Percentiles rank a stretch among this genome's conserved stretches.
Evolutionary conservation across 2,888 invertebrate species (phyloP).

Genomic region (Acrocera orbiculus): DNA sequence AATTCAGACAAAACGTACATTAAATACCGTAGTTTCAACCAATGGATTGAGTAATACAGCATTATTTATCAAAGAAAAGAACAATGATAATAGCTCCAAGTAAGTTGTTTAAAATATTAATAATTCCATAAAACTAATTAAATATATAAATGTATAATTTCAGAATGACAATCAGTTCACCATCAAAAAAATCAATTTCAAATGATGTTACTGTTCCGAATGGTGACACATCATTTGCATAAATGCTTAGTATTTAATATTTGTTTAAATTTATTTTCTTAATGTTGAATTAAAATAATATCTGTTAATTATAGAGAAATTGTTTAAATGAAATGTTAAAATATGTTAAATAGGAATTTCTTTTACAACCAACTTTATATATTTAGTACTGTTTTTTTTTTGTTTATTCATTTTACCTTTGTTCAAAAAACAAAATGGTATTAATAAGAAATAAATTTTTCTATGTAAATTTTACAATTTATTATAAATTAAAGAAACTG

Average conservation of each 20-base stretch:
- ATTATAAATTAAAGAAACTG: too few species aligned
- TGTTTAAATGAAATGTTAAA: too few species aligned
- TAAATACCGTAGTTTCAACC: constrained; percentile 13
- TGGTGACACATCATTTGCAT: constrained; percentile 19
- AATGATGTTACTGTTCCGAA: constrained; percentile 18
- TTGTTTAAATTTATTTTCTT: background rate
- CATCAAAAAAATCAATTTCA: constrained; percentile 26
- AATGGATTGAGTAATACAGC: constrained; percentile 20
- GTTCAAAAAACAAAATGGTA: too few species aligned
- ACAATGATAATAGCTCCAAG: constrained; percentile 30
- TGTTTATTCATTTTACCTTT: too few species aligned
- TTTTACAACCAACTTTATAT: too few species aligned
- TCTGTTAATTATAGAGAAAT: too few species aligned
- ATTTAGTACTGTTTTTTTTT: too few species aligned
- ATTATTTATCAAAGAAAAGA: constrained; percentile 24
- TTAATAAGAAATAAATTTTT: too few species aligned
- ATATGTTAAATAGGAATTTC: too few species aligned
- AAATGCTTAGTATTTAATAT: constrained; percentile 6
- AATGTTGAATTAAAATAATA: too few species aligned
- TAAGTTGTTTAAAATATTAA: constrained; percentile 14
- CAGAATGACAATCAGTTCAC: constrained; percentile 31
- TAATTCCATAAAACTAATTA: background rate
- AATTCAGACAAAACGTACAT: constrained; percentile 22
- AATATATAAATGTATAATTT: constrained; percentile 14
- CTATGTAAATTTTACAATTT: too few species aligned